Evolutionary conservation across 2,113 vertebrate genomes (phyloP), one percentile per base, ranked within the genome.

Genomic region (Brienomyrus longianalis): DNA sequence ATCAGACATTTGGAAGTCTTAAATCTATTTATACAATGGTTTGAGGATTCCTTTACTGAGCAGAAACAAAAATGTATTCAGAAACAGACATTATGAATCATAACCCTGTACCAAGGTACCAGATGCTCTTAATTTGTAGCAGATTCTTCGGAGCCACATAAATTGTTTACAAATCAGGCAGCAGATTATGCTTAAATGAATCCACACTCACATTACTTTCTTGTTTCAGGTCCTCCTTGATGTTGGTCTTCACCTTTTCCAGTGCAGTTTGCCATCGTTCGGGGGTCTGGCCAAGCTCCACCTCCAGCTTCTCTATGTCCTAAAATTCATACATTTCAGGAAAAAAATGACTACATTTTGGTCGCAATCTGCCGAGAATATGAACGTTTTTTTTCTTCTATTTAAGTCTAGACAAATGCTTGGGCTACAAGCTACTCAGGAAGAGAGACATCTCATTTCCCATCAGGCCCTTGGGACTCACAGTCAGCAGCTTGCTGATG

Each of bases 241-340:
- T 95, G 92, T 96, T 98, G 83, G 95, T 90, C 86, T 96, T 95
- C 91, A 97, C 95, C 91, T 96, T 96, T 93, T 99, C 98, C 96
- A 98, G 97, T 70, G 97, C 94, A 23, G 96, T 95, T 83, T 98
- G 97, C 98, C 98, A 99, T 90, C 95, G 97, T 91, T 99, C 98
- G 11, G 97, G 94, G 50, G 91, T 94, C 95, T 98, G 98, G 92
- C 96, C 97, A 92, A 99, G 94, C 93, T 98, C 97, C 39, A 92
- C 95, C 93, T 99, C 98, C 93, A 99, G 92, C 93, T 94, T 97
- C 96, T 98, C 97, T 0, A 99, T 97, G 94, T 99, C 98, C 98
- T 99, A 94, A 88, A 95, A 96, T 56, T n/a, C 39, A 88, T 47
- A 43, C 35, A 80, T 43, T 27, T 43, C 31, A 39, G 74, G n/a